Evolutionary conservation across 2,888 invertebrate genomes (phyloP).

Genomic region (Drosophila subsilvestris): DNA sequence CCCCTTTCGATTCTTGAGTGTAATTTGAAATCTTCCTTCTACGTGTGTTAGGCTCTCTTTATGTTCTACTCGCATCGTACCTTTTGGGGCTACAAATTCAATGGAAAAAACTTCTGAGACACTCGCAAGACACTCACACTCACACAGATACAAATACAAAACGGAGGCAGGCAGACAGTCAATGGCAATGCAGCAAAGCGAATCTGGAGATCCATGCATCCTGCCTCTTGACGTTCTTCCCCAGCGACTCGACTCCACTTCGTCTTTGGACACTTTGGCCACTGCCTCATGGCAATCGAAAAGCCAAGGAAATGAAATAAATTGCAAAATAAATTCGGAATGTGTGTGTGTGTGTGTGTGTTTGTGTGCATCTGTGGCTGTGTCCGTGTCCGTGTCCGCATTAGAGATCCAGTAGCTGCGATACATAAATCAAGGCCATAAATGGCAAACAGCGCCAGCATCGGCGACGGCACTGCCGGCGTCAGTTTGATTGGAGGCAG

Average conservation of each 20-base stretch:
- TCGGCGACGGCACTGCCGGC: constrained; percentile 49
- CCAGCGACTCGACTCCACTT: constrained; percentile 11
- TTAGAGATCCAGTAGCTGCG: constrained; percentile 76
- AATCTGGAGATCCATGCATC: constrained; percentile 19
- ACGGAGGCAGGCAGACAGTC: background rate
- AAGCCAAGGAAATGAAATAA: constrained; percentile 76
- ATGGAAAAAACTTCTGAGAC: background rate
- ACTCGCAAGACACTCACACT: background rate
- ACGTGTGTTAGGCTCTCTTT: background rate
- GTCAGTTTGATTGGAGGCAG: constrained; percentile 71
- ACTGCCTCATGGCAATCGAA: constrained; percentile 57
- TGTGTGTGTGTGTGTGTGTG: constrained; percentile 38
- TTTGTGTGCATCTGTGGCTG: constrained; percentile 15
- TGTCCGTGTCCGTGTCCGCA: constrained; percentile 57
- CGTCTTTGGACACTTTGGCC: constrained; percentile 11
- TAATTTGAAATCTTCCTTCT: background rate
- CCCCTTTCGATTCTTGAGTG: background rate
- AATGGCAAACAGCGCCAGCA: constrained; percentile 71
- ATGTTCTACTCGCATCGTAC: background rate
- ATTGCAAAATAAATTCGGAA: constrained; percentile 76
- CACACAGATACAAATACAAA: background rate
- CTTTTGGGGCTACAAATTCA: background rate
- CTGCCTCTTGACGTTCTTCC: constrained; percentile 3
- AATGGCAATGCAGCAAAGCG: background rate
- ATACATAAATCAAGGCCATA: constrained; percentile 78